Evolutionary conservation across 2,888 invertebrate genomes (phyloP).

Genomic region (Bibio marci): DNA sequence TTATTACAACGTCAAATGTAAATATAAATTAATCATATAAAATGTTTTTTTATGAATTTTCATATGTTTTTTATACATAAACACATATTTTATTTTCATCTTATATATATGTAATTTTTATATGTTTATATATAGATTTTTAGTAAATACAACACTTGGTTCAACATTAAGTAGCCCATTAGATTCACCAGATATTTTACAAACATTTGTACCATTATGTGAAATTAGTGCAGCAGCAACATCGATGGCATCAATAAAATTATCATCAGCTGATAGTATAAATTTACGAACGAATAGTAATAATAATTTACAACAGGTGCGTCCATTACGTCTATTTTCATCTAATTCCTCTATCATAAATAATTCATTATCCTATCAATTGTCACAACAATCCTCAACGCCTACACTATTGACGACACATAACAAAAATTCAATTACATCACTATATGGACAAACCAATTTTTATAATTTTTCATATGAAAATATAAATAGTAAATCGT

Average conservation of each 20-base stretch:
- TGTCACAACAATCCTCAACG: background rate
- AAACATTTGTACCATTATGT: slow-evolving; percentile 27
- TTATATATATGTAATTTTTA: too few relatives aligned
- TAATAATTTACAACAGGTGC: slow-evolving; percentile 27
- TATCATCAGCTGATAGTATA: slow-evolving; percentile 29
- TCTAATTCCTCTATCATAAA: slow-evolving; percentile 1
- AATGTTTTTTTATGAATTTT: too few relatives aligned
- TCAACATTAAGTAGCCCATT: slow-evolving; percentile 65
- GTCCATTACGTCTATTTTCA: slow-evolving; percentile 38
- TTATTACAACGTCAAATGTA: slow-evolving; percentile 74
- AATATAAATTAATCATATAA: background rate
- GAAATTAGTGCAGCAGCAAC: slow-evolving; percentile 27
- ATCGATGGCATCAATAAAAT: slow-evolving; percentile 28
- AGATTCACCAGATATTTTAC: slow-evolving; percentile 55
- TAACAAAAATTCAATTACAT: background rate
- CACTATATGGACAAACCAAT: background rate
- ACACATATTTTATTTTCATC: too few relatives aligned
- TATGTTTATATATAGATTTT: slow-evolving; percentile 64
- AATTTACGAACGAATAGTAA: slow-evolving; percentile 8
- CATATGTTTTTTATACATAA: too few relatives aligned
- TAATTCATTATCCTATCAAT: slow-evolving; percentile 2
- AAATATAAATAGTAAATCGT: slow-evolving; percentile 17
- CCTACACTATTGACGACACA: slow-evolving; percentile 1
- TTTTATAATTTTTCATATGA: background rate
- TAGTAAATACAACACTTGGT: slow-evolving; percentile 64